A percentile compares a stretch with the other conserved stretches of the same genome.
Evolutionary conservation across 1,140 invertebrate species (phyloP).

Genomic region (Delia radicum): DNA sequence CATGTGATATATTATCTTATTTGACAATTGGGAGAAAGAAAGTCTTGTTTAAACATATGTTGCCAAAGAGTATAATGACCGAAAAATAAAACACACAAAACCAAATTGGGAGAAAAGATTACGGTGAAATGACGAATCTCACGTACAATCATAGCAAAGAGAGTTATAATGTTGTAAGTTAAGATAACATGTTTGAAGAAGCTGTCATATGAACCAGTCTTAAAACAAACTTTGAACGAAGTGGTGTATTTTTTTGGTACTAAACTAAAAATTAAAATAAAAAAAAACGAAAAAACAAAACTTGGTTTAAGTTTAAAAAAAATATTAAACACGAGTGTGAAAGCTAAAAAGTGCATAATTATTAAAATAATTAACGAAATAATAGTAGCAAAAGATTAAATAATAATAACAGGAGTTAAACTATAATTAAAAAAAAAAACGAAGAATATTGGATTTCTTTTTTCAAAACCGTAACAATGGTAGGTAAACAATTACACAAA

Average conservation of each 20-base stretch:
- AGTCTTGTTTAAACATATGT: neutral
- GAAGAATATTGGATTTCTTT: neutral
- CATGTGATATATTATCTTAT: neutral
- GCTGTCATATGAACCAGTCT: no score
- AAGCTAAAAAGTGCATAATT: neutral
- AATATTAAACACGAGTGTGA: neutral
- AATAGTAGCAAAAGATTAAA: no score
- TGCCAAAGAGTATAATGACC: neutral
- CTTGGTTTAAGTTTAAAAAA: neutral
- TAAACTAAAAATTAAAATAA: no score
- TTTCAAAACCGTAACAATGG: no score
- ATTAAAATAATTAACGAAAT: neutral
- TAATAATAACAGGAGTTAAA: neutral
- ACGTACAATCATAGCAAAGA: no score
- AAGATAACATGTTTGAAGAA: no score
- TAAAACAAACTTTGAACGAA: no score
- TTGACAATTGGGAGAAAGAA: neutral
- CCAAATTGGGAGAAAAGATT: neutral
- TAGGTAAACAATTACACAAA: neutral
- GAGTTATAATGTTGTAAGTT: no score
- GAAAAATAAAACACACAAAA: neutral
- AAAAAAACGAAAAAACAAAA: neutral
- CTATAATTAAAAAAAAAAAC: neutral
- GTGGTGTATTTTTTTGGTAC: no score
- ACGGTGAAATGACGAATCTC: no score